Base-by-base conservation (phyloP, 2,113 vertebrate species). In the Apistogramma diplotaenia region DNA sequence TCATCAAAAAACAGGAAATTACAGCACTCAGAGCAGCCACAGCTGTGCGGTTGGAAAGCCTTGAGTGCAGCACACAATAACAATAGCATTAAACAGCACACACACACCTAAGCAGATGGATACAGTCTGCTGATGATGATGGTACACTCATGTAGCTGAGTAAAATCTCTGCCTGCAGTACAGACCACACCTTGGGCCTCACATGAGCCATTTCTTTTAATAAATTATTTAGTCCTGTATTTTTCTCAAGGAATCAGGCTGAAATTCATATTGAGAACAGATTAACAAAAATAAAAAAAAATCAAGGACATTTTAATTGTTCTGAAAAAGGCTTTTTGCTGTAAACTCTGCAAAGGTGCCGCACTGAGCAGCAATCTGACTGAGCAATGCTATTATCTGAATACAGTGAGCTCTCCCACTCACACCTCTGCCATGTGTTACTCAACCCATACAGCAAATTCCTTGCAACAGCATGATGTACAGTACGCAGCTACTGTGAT, bases 381-480 rank as follows among this genome's bases (percentile, higher is more conserved):
- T 51, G 60, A 84, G 78, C 71, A 43, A 43, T 43, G 71, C 35
- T 78, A 74, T 76, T 78, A 74, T 76, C 78, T 71, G 73, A 78
- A 58, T n/a, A 60, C 49, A 58, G 76, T 18, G 78, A 79, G 55
- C 79, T 79, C 85, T 90, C 88, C 88, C 86, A 91, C 87, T 88
- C 90, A 90, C 91, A 91, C 90, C 89, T 90, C 90, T 91, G 87
- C 90, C 86, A 81, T 84, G 81, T 89, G 85, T 91, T 91, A 93
- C 88, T 89, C 88, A 91, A 87, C 85, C 72, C 59, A 33, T 2
- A 74, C 61, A 73, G 61, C 57, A 81, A 56, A 76, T 60, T 81
- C 73, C 35, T 71, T 54, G 16, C 31, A 59, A 73, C 58, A 83
- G 84, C 21, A n/a, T 37, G 72, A 79, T 82, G 54, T 75, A 58